Percentiles rank a stretch among this genome's conserved stretches.
Conservation (phyloP, 2,888 invertebrate genomes). For the Andricus quercusramuli region DNA sequence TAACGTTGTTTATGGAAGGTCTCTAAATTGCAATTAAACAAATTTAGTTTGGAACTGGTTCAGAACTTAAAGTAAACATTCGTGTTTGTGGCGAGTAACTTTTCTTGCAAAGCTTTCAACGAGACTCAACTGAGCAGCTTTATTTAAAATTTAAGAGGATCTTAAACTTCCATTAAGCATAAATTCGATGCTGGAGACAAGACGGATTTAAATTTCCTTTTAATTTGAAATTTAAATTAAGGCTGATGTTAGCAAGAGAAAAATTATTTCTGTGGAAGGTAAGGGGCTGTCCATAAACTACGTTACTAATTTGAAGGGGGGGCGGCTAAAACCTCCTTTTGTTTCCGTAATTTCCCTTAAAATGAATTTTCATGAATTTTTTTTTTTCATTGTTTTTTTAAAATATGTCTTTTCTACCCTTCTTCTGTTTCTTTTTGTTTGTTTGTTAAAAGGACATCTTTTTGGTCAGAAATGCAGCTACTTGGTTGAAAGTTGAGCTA, state of each 20-base stretch:
- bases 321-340: too few species aligned
- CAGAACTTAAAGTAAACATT: conserved; percentile 18
- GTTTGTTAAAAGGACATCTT: too few species aligned
- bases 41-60: conserved; percentile 13
- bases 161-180: conserved; percentile 23
- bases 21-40: background rate
- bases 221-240: background rate
- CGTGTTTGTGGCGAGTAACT: background rate
- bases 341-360: too few species aligned
- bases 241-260: background rate
- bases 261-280: background rate
- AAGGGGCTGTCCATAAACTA: background rate
- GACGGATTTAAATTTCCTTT: background rate
- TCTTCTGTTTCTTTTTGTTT: too few species aligned
- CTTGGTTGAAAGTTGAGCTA: too few species aligned
- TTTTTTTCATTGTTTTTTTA: too few species aligned
- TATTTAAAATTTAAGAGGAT: conserved; percentile 16
- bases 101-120: conserved; percentile 14
- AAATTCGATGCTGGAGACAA: conserved; percentile 4
- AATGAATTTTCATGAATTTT: too few species aligned
- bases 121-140: conserved; percentile 13
- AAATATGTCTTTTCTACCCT: too few species aligned
- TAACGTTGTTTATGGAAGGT: too few species aligned
- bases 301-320: too few species aligned
- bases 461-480: too few species aligned